Evolutionary conservation across 35 echinoderm and acorn worm genomes (phyloP).

Genomic region (Apostichopus parvimensis): DNA sequence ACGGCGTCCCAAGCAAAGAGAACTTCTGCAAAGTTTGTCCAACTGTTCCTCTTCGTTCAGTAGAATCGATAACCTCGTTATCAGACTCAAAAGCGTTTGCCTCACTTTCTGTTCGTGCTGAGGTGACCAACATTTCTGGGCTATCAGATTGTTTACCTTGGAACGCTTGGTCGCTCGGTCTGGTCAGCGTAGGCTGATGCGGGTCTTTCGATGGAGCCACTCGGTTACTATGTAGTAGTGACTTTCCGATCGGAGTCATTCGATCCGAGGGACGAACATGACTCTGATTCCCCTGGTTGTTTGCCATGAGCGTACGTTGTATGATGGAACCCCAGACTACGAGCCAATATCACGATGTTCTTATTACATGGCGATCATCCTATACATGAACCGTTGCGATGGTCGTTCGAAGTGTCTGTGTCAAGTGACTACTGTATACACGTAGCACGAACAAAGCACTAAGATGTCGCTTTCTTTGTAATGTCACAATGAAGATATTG

Average conservation of each 20-base stretch:
- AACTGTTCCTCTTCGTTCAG: background rate
- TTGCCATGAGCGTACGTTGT: background rate
- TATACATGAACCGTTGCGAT: too few relatives aligned
- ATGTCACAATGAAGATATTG: too few relatives aligned
- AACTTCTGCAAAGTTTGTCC: conserved; percentile 21
- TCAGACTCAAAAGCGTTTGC: background rate
- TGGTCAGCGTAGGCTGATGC: background rate
- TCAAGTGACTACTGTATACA: too few relatives aligned
- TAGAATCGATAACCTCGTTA: too few relatives aligned
- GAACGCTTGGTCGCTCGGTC: background rate
- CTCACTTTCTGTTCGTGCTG: background rate
- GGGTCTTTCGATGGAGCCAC: background rate
- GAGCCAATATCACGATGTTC: background rate
- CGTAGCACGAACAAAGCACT: too few relatives aligned
- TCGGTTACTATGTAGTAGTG: background rate
- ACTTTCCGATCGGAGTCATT: background rate
- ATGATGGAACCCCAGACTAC: background rate
- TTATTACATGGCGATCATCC: background rate
- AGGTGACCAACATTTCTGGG: background rate
- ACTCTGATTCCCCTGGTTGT: background rate
- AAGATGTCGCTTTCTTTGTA: too few relatives aligned
- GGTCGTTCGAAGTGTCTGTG: too few relatives aligned
- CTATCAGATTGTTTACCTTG: background rate
- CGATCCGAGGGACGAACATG: background rate
- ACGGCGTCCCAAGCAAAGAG: conserved; percentile 2